phyloP scores from a whole-genome alignment of 1,140 invertebrate genomes.

The Chironomus striatipennis region DNA sequence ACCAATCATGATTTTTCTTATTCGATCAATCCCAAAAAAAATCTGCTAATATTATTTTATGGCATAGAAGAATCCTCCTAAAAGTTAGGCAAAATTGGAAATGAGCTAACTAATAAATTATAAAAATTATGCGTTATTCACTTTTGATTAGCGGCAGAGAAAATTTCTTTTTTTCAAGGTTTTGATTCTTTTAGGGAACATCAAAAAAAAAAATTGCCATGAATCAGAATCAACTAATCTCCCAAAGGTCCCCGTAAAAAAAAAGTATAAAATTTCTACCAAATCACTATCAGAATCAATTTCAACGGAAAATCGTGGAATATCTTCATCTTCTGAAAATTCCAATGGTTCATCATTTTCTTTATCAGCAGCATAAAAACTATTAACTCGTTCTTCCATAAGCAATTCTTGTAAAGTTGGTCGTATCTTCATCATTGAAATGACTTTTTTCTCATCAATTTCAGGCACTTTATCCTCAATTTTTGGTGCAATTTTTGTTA shows the following conservation, averaged over 20 bases:
- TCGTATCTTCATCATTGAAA: constrained; percentile 28
- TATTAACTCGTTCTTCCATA: constrained; percentile 39
- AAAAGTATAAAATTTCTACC: constrained; percentile 31
- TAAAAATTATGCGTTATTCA: no score
- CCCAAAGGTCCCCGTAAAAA: background rate
- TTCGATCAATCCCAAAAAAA: no score
- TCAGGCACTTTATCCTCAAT: constrained; percentile 38
- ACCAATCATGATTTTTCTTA: no score
- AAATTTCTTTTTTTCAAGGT: no score
- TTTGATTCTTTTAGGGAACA: no score
- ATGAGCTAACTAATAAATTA: no score
- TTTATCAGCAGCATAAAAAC: constrained; percentile 56
- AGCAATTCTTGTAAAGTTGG: constrained; percentile 23
- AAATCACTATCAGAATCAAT: constrained; percentile 41
- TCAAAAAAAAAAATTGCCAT: no score
- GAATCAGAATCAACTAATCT: no score
- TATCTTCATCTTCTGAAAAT: constrained; percentile 57
- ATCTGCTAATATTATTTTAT: no score
- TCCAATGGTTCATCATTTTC: constrained; percentile 55
- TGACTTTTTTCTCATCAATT: constrained; percentile 24
- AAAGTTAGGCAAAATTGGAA: no score
- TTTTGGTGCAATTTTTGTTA: constrained; percentile 38
- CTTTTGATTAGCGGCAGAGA: no score
- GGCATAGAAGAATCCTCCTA: no score
- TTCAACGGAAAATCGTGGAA: constrained; percentile 44